Conservation (phyloP, 2,888 invertebrate species). For the Mythimna loreyi region DNA sequence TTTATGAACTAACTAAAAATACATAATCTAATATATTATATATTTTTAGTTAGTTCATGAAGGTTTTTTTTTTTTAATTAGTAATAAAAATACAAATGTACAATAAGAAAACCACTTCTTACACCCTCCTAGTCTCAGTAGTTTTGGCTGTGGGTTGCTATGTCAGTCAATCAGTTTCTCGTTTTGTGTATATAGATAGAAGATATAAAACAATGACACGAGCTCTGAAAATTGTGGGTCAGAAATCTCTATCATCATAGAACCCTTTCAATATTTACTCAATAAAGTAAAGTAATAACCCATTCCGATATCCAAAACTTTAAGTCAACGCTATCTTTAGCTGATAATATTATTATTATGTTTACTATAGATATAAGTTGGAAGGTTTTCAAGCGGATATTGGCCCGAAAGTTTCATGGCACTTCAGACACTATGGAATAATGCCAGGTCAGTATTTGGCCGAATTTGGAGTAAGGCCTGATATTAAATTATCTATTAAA, state of each 20-base stretch:
- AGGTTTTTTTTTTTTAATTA: too few species aligned
- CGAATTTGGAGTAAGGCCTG: slow-evolving; percentile 13
- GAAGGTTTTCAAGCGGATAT: slow-evolving; percentile 30
- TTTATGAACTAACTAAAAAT: too few species aligned
- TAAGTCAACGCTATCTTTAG: slow-evolving; percentile 37
- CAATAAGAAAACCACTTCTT: too few species aligned
- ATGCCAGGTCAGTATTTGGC: slow-evolving; percentile 15
- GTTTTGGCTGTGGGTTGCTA: too few species aligned
- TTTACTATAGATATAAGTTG: slow-evolving; percentile 30
- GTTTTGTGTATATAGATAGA: too few species aligned
- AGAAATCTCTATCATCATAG: slow-evolving; percentile 4
- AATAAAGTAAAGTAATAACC: slow-evolving; percentile 37
- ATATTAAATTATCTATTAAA: background rate
- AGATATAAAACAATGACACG: background rate
- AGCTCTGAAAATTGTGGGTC: background rate
- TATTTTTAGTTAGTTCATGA: too few species aligned
- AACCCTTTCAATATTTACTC: slow-evolving; percentile 13
- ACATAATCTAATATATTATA: too few species aligned
- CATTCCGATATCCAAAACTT: slow-evolving; percentile 46
- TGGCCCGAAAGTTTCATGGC: slow-evolving; percentile 34
- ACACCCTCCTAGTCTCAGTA: too few species aligned
- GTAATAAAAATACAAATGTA: too few species aligned
- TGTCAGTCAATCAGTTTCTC: too few species aligned
- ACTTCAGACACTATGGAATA: slow-evolving; percentile 22
- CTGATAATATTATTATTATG: slow-evolving; percentile 24